Evolutionary conservation across 2,888 invertebrate species (phyloP), one percentile per base, ranked within the genome.

Genomic region (Crossocerus cetratus): DNA sequence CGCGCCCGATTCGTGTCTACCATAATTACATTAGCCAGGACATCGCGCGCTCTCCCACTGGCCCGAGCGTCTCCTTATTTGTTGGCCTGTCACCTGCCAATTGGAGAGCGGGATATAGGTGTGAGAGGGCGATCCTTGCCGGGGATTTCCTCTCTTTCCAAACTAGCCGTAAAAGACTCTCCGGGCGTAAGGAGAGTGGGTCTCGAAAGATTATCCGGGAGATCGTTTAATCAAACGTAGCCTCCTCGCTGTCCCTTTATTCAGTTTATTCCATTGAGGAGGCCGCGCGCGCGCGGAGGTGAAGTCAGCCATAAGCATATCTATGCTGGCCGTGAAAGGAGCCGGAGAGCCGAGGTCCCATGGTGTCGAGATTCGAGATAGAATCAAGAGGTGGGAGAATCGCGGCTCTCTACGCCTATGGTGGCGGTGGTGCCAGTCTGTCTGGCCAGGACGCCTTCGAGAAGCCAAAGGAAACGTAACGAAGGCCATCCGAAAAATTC

Each of bases 21-120:
- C 83, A 84, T 86, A 86, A 86, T 86, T 86, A 86, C 86, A 86
- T 86, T 85, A 86, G 83, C 83, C 84, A 81, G 75, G 74, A 69
- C 81, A 65, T n/a, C 16, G 18, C 55, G 18, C 18, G 60, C 60
- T 60, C 76, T 66, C 75, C 1, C 2, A 16, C 49, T 49, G 4
- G 45, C n/a, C n/a, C 8, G 2, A 4, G 4, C 49, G 11, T 32
- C 49, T 32, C 32, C 32, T 32, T 5, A 32, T 32, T 32, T 32
- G 8, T 32, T 32, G 32, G 32, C 11, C 32, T 32, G 32, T 32
- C 32, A 32, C 8, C 32, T 32, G 32, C 32, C 32, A 32, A 32
- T 32, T 32, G 32, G 32, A 32, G 32, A 32, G 11, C 11, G 11
- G 8, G 32, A 32, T 32, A 32, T 32, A 32, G 32, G 32, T 32